Base-by-base conservation (phyloP, 2,113 vertebrate species). In the Sebastes schlegelii region DNA sequence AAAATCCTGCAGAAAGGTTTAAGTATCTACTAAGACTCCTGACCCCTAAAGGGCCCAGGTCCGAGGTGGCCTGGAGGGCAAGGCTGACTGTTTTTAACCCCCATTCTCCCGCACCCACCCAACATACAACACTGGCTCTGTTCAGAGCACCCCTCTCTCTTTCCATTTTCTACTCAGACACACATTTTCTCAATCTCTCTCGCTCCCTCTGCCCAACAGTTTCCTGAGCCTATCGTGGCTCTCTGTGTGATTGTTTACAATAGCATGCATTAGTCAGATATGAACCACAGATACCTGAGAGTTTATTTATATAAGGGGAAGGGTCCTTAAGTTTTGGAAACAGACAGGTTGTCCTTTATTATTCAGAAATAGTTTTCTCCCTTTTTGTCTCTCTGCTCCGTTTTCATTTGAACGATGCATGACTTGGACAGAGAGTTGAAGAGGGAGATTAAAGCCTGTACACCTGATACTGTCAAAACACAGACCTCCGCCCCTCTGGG, bases 401-500 rank as follows among this genome's bases (percentile, higher is more conserved):
- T 89, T 88, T 92, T 89, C 66, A 87, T 90, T 74, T 49, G 83
- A 86, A 63, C 42, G 23, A 64, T 51, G 77, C 73, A 76, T 81
- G 83, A 89, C 87, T 80, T 66, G 46, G 73, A 70, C 61, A 71
- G 74, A 82, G 74, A 80, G 72, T 16, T 78, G 68, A 86, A 80
- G 77, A 73, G 42, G 72, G 68, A 80, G 89, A 92, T 91, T 91
- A 87, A 83, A 90, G 88, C 69, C 69, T 79, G 84, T 83, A 90
- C 89, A 94, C 91, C 93, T 92, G 91, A 94, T 94, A 92, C 93
- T 92, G 84, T 90, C 82, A 81, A 93, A 94, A 94, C 93, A 94
- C 63, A 79, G 89, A 79, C 87, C 90, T 87, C 92, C 87, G 26
- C 86, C 88, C 83, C 80, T 89, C 74, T 75, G 42, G 79, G 71